Percentiles rank a stretch among this genome's conserved stretches.
phyloP scores from a whole-genome alignment of 2,113 vertebrate genomes.

The Cygnus atratus region DNA sequence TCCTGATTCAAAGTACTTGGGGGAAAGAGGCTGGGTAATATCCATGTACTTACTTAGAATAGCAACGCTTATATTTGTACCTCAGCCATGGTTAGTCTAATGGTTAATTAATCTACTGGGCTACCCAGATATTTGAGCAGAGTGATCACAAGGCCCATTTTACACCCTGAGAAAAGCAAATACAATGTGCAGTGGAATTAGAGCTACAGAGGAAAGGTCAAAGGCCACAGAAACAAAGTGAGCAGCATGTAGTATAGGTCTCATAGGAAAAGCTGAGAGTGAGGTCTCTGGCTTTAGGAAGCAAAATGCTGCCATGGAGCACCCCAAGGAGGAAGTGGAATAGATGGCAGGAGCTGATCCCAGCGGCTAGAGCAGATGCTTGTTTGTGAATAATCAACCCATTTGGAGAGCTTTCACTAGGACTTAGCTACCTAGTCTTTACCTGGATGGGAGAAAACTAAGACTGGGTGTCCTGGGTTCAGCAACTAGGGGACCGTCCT shows the following conservation, averaged over 20 bases:
- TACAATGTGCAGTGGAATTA: fast-evolving
- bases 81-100: background rate
- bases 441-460: background rate
- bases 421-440: background rate
- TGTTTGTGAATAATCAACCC: background rate
- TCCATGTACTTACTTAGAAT: background rate
- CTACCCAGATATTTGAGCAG: background rate
- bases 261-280: background rate
- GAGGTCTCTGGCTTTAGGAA: background rate
- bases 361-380: background rate
- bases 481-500: fast-evolving
- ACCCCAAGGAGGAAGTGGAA: background rate
- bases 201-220: background rate
- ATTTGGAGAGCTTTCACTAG: background rate
- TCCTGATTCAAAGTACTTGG: background rate
- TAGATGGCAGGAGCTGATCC: background rate
- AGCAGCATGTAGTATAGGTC: background rate
- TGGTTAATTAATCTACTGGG: background rate
- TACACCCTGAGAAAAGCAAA: background rate
- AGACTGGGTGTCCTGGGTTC: fast-evolving
- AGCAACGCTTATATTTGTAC: background rate
- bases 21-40: background rate
- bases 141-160: background rate
- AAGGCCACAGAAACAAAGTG: background rate
- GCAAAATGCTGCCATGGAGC: background rate